A percentile compares a stretch with the other conserved stretches of the same genome.
These are phyloP conservation scores for Drosophila buzzatii DNA, from an alignment of 2,888 invertebrate species.

Conservation along the genomic window DNA sequence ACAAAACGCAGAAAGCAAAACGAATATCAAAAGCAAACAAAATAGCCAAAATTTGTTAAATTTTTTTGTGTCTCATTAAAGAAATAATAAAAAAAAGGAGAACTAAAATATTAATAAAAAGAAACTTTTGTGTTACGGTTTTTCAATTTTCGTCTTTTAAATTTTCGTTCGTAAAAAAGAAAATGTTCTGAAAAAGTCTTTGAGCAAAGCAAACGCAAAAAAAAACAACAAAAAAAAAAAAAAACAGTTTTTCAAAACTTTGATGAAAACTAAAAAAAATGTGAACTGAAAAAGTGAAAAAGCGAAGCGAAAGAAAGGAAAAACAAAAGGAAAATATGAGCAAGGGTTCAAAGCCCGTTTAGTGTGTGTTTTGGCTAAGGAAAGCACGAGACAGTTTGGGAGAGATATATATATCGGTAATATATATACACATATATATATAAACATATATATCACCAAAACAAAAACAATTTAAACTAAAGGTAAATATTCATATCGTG, in stretches of 20 bases:
- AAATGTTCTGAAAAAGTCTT: conserved; percentile 68
- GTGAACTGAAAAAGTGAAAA: conserved; percentile 39
- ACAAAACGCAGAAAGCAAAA: conserved; percentile 46
- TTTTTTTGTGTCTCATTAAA: conserved; percentile 64
- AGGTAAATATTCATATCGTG: conserved; percentile 75
- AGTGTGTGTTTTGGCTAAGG: conserved; percentile 52
- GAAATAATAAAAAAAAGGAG: conserved; percentile 21
- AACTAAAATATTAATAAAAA: conserved; percentile 13
- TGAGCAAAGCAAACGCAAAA: conserved; percentile 35
- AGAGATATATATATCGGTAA: conserved; percentile 35
- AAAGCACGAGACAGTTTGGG: conserved; percentile 50
- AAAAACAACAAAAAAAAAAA: conserved; percentile 29
- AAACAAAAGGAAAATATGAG: background rate
- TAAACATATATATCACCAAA: conserved; percentile 49
- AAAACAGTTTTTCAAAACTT: conserved; percentile 61
- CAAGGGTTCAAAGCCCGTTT: conserved; percentile 24
- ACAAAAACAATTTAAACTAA: conserved; percentile 54
- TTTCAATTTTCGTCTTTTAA: conserved; percentile 77
- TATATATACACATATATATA: conserved; percentile 13
- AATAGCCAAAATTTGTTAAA: conserved; percentile 82
- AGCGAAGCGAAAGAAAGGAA: conserved; percentile 12
- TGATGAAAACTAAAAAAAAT: conserved; percentile 56
- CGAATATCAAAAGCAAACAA: conserved; percentile 49
- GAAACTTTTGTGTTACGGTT: conserved; percentile 72
- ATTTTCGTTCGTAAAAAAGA: conserved; percentile 69